Evolutionary conservation across 2,888 invertebrate species (phyloP).

Genomic region (Pomacea canaliculata): DNA sequence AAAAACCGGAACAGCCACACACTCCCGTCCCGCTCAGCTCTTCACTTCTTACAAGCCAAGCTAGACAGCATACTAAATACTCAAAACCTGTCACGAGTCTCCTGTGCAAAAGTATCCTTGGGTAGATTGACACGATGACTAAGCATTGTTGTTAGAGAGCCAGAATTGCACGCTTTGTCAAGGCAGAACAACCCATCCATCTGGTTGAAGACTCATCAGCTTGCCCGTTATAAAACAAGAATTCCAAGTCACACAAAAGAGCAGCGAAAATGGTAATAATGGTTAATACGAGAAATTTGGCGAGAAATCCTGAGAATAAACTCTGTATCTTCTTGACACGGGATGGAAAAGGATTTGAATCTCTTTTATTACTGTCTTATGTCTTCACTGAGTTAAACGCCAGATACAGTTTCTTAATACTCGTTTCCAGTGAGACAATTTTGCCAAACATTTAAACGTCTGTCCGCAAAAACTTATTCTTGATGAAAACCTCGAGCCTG

Average conservation of each 20-base stretch:
- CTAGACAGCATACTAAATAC: too few relatives aligned
- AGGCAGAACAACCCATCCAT: conserved; percentile 12
- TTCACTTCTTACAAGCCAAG: too few relatives aligned
- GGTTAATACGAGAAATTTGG: background rate
- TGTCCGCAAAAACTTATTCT: too few relatives aligned
- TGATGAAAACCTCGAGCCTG: too few relatives aligned
- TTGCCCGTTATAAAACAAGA: conserved; percentile 21
- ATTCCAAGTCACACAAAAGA: background rate
- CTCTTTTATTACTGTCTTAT: background rate
- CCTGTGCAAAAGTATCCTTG: background rate
- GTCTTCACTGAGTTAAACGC: too few relatives aligned
- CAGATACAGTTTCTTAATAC: too few relatives aligned
- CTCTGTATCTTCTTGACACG: conserved; percentile 9
- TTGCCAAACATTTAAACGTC: too few relatives aligned
- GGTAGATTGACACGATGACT: background rate
- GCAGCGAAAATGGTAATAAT: conserved; percentile 6
- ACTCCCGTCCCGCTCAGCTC: too few relatives aligned
- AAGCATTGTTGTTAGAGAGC: background rate
- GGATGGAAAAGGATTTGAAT: conserved; percentile 13
- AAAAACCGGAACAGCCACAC: too few relatives aligned
- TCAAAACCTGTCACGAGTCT: too few relatives aligned
- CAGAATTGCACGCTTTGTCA: background rate
- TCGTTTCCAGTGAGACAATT: too few relatives aligned
- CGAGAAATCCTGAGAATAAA: conserved; percentile 6
- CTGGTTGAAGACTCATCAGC: conserved; percentile 21